Conservation (phyloP, 1,140 invertebrate genomes). For the Amphibalanus amphitrite region DNA sequence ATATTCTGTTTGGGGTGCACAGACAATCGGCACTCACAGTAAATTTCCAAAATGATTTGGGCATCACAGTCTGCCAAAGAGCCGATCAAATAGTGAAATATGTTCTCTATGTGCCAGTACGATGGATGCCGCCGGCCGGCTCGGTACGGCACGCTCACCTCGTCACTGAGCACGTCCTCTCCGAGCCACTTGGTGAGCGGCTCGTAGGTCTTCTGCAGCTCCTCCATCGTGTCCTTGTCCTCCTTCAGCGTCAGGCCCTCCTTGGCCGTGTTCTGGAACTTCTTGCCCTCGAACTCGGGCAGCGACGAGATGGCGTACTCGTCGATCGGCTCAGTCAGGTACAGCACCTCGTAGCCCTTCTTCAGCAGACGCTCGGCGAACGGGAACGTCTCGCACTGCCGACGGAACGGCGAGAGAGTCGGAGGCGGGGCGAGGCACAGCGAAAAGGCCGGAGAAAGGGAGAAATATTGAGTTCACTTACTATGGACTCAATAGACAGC, state of each 20-base stretch:
- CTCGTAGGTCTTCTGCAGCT: conserved; percentile 63
- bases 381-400: conserved; percentile 64
- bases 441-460: conserved; percentile 1
- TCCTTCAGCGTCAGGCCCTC: conserved; percentile 83
- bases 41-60: too few relatives aligned
- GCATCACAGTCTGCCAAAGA: too few relatives aligned
- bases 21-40: too few relatives aligned
- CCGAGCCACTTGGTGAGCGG: conserved; percentile 81
- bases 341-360: conserved; percentile 93
- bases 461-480: background rate
- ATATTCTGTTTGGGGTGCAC: too few relatives aligned
- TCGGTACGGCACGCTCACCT: too few relatives aligned
- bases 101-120: too few relatives aligned
- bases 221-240: conserved; percentile 65
- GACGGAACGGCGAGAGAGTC: conserved; percentile 9
- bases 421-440: background rate
- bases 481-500: background rate
- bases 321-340: conserved; percentile 90
- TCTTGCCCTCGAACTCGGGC: conserved; percentile 98
- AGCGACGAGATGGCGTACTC: conserved; percentile 92
- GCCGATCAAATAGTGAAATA: too few relatives aligned
- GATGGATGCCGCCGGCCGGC: too few relatives aligned
- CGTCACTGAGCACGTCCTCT: conserved; percentile 66
- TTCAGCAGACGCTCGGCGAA: conserved; percentile 87
- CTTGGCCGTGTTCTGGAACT: conserved; percentile 99